Evolutionary conservation across 1,140 invertebrate species (phyloP).

Genomic region (Rhysida immarginata): DNA sequence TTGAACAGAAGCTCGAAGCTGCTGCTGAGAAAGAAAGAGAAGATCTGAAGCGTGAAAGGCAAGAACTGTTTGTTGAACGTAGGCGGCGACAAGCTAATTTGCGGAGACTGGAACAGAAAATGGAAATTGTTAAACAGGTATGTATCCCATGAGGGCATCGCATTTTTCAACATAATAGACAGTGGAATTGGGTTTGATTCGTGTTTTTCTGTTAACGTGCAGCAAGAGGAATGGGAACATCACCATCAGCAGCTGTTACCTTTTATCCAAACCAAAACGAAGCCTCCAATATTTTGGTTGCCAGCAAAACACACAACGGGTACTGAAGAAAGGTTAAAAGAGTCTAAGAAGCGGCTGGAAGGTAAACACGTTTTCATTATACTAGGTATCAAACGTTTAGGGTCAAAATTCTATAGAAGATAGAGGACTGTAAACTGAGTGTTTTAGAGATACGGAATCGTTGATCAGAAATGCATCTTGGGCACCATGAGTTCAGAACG

Average conservation of each 20-base stretch:
- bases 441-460: no score
- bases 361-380: no score
- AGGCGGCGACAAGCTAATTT: conserved; percentile 79
- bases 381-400: no score
- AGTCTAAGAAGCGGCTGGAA: conserved; percentile 34
- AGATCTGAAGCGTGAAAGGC: conserved; percentile 62
- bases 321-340: conserved; percentile 37
- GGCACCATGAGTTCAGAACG: no score
- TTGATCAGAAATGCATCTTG: no score
- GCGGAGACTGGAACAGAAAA: conserved; percentile 73
- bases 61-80: conserved; percentile 66
- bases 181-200: not conserved
- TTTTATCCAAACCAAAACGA: conserved; percentile 74
- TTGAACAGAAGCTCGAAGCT: conserved; percentile 86
- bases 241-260: conserved; percentile 56
- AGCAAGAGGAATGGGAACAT: conserved; percentile 66
- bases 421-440: no score
- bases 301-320: conserved; percentile 52
- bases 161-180: no score
- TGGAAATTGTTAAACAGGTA: conserved; percentile 70
- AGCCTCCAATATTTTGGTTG: conserved; percentile 73
- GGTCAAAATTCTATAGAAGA: no score
- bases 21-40: conserved; percentile 74
- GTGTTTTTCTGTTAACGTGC: conserved; percentile 9
- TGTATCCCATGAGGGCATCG: conserved; percentile 14